Evolutionary conservation across 2,888 invertebrate species (phyloP).

Genomic region (Balanococcus diminutus): DNA sequence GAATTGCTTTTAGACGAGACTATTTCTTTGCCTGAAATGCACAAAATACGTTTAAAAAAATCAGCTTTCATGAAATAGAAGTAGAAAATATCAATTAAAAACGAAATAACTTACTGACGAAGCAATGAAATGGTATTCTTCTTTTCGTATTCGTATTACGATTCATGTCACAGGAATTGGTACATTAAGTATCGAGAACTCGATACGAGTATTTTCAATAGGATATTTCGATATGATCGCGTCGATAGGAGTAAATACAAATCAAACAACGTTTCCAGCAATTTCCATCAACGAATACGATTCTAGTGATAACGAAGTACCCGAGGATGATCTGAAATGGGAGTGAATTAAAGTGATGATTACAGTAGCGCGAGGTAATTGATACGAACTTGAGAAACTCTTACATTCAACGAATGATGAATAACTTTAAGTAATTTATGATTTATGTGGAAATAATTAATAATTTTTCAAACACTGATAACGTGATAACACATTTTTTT

Average conservation of each 20-base stretch:
- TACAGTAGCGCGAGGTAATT: no score
- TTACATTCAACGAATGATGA: not conserved
- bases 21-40: slow-evolving; percentile 41
- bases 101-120: not conserved
- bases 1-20: not conserved
- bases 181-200: not conserved
- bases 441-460: not conserved
- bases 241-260: not conserved
- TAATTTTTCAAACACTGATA: not conserved
- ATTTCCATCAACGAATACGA: not conserved
- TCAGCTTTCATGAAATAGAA: not conserved
- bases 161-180: slow-evolving; percentile 29
- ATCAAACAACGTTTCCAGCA: not conserved
- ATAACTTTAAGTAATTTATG: not conserved
- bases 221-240: not conserved
- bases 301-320: not conserved
- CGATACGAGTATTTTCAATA: not conserved
- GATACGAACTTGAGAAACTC: not conserved
- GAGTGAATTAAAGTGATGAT: not conserved
- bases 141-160: not conserved
- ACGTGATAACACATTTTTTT: not conserved
- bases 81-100: not conserved
- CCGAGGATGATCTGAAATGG: not conserved
- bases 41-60: not conserved
- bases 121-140: slow-evolving; percentile 32